Conservation (phyloP, 1,140 invertebrate genomes). For the Drepana arcuata region DNA sequence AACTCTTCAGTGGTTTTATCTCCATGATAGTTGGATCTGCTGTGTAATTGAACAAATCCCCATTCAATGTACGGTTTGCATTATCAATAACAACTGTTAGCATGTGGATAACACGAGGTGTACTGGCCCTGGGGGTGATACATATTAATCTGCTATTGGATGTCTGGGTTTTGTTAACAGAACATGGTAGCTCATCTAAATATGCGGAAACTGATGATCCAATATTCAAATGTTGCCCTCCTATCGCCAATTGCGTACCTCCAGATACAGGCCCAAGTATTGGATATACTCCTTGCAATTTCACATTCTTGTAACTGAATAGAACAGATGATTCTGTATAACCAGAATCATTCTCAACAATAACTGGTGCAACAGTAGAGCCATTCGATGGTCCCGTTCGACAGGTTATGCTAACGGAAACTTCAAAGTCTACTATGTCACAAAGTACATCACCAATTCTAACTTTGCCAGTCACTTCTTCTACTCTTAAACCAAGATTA, state of each 20-base stretch:
- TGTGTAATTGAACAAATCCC: slow-evolving; percentile 93
- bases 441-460: slow-evolving; percentile 93
- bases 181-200: slow-evolving; percentile 91
- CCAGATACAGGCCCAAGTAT: slow-evolving; percentile 92
- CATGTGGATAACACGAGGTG: slow-evolving; percentile 50
- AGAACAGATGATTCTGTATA: slow-evolving; percentile 90
- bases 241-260: slow-evolving; percentile 92
- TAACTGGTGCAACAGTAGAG: slow-evolving; percentile 85
- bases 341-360: slow-evolving; percentile 91
- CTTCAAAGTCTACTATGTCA: slow-evolving; percentile 89
- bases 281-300: slow-evolving; percentile 86
- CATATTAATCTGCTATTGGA: slow-evolving; percentile 92
- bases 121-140: slow-evolving; percentile 80
- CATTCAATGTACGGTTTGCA: slow-evolving; percentile 80
- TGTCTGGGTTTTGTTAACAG: slow-evolving; percentile 89
- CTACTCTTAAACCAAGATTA: slow-evolving; percentile 92
- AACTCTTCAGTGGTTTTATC: slow-evolving; percentile 90
- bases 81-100: slow-evolving; percentile 73
- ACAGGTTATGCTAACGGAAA: slow-evolving; percentile 93
- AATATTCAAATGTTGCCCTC: slow-evolving; percentile 93
- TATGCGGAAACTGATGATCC: slow-evolving; percentile 91
- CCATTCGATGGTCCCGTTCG: slow-evolving; percentile 84
- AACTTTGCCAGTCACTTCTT: slow-evolving; percentile 93
- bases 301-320: slow-evolving; percentile 92
- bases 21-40: slow-evolving; percentile 95